These are phyloP conservation scores for Hirundichthys speculiger DNA, from an alignment of 2,113 vertebrate genomes.

Conservation along the genomic window DNA sequence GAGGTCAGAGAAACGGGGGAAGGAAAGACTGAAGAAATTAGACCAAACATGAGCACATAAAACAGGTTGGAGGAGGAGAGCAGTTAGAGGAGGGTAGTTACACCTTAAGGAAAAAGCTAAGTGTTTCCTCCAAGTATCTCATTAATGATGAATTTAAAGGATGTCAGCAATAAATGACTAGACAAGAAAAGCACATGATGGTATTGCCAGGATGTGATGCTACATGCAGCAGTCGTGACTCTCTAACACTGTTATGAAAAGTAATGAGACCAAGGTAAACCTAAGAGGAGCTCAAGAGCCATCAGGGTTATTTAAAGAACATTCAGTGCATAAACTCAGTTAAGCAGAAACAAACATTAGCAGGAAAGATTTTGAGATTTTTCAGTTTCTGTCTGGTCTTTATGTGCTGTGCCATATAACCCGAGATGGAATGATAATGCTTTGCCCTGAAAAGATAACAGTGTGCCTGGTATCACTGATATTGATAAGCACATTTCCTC, in stretches of 20 bases:
- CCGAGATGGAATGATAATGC: not conserved
- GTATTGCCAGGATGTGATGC: too few relatives aligned
- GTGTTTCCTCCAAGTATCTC: slow-evolving; percentile 9
- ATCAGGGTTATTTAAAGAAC: not conserved
- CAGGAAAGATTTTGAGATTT: too few relatives aligned
- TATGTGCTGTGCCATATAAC: not conserved
- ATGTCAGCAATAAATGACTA: not conserved
- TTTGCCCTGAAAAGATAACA: not conserved
- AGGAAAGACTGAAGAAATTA: slow-evolving; percentile 8
- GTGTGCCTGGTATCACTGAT: not conserved
- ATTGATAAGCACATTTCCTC: not conserved
- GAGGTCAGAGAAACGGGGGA: not conserved
- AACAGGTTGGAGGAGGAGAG: not conserved
- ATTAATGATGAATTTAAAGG: slow-evolving; percentile 8
- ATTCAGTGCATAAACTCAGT: not conserved
- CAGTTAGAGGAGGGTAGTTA: not conserved
- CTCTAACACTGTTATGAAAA: not conserved
- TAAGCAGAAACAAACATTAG: not conserved
- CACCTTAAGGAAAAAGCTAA: not conserved
- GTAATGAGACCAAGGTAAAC: not conserved
- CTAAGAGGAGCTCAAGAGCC: not conserved
- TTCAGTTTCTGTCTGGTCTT: not conserved
- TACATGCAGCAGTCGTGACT: too few relatives aligned
- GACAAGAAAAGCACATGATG: too few relatives aligned
- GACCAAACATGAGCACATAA: slow-evolving; percentile 3